Evolutionary conservation across 2,888 invertebrate genomes (phyloP), one percentile per base, ranked within the genome.

Genomic region (Brachypalpus laphriformis): DNA sequence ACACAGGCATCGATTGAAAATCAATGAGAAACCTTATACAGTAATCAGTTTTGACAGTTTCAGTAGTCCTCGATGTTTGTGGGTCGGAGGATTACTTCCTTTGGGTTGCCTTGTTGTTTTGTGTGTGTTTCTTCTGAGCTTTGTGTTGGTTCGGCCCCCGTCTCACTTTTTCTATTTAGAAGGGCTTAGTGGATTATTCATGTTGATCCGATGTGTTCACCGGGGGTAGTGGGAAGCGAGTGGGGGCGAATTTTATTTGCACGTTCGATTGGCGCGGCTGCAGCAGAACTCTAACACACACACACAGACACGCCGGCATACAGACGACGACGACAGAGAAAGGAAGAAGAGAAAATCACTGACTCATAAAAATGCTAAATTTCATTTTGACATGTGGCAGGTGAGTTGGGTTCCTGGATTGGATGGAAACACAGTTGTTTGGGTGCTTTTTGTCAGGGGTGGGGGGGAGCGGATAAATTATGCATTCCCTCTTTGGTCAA

Each of bases 21-120:
- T 81, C 85, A 81, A 85, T 85, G 81, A n/a, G 85, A 81, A 85
- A 54, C 85, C 85, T 76, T 81, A 85, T 80, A 85, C 66, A 72
- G 85, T 85, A 85, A 85, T 85, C 85, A 85, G 85, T 85, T 85
- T 85, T 85, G 85, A 85, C 85, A 85, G 85, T 81, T 85, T 81
- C 75, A 81, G 85, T 81, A 75, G 75, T 81, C 66, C 61, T 76
- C 61, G 57, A 57, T 71, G 71, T 81, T 76, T 81, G 85, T 81
- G 85, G 85, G 75, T 71, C 75, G 81, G 65, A 70, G 75, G 85
- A 81, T 81, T 85, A 85, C 71, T 70, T 83, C 63, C 51, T 76
- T 76, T 47, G n/a, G n/a, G 25, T 22, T 70, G 51, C 20, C 63
- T 61, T 57, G 49, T 59, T 25, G 25, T 68, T 68, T n/a, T n/a